Base-by-base conservation (phyloP, 2,797 vertebrate species). In the Silurus lanzhouensis region DNA sequence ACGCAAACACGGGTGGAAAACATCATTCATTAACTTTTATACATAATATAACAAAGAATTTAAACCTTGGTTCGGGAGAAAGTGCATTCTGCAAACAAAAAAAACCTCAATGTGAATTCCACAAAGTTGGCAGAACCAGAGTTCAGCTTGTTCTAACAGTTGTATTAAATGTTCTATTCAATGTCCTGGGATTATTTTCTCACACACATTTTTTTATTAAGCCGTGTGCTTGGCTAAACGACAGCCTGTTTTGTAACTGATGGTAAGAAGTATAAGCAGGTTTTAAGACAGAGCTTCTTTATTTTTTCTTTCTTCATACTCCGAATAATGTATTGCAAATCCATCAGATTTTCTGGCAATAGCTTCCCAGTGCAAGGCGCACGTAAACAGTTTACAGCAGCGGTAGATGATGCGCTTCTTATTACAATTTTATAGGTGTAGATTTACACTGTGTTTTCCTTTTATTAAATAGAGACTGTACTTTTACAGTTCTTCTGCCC, bases 161-260 rank as follows among this genome's bases (percentile, higher is more conserved):
- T 87, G 58, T 85, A 83, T 84, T 5, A 5, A 75, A 86, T 86
- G 19, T 86, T 81, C 66, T 85, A 64, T 75, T 63, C 82, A 68
- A 70, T 88, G 66, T 64, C 72, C 25, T 52, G 19, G 22, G 86
- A 82, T 64, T 86, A 64, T 86, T 89, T 86, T 87, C 77, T 88
- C 86, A 84, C 52, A 74, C 19, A 38, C 74, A 66, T 38, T 38
- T 38, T 38, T 38, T 38, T 38, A 38, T 38, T 38, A 38, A 38
- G 38, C 4, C 4, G 38, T 38, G 38, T 3, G 38, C 38, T 61
- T 68, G 14, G 44, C 58, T 44, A 17, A 70, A 48, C n/a, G 27
- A 48, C 57, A 48, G 60, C 2, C 14, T 75, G 57, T 76, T 52
- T 27, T 84, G 13, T 58, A 17, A 79, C 20, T 77, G 52, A 77